Conservation (phyloP, 2,797 vertebrate genomes). For the Ceyx erithaca region DNA sequence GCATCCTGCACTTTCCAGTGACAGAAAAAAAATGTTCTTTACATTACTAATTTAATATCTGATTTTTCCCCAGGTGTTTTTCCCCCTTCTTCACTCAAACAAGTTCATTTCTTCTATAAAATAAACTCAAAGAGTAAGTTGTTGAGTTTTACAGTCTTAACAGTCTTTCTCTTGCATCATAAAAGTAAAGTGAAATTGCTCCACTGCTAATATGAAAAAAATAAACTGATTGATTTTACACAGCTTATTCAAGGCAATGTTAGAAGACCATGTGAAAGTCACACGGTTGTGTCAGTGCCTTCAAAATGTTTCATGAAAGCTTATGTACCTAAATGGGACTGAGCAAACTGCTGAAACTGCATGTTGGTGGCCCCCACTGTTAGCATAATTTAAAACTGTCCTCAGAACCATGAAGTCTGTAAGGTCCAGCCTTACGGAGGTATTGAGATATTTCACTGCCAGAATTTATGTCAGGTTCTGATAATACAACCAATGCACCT, state of each 20-base stretch:
- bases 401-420: neutral
- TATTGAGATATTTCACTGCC: neutral
- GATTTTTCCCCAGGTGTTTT: neutral
- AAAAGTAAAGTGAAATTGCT: neutral
- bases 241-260: neutral
- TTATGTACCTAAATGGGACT: neutral
- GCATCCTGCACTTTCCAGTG: neutral
- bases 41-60: neutral
- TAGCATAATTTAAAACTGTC: neutral
- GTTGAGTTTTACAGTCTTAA: neutral
- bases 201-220: neutral
- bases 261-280: neutral
- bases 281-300: fast-evolving
- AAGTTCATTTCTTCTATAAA: neutral
- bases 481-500: neutral
- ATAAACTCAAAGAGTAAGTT: neutral
- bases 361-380: neutral
- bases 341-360: neutral
- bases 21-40: neutral
- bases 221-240: neutral
- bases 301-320: neutral
- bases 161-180: neutral
- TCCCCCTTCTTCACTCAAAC: fast-evolving
- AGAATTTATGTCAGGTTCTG: neutral
- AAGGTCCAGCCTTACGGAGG: neutral